phyloP scores from a whole-genome alignment of 2,888 invertebrate species.

The Cactoblastis cactorum region DNA sequence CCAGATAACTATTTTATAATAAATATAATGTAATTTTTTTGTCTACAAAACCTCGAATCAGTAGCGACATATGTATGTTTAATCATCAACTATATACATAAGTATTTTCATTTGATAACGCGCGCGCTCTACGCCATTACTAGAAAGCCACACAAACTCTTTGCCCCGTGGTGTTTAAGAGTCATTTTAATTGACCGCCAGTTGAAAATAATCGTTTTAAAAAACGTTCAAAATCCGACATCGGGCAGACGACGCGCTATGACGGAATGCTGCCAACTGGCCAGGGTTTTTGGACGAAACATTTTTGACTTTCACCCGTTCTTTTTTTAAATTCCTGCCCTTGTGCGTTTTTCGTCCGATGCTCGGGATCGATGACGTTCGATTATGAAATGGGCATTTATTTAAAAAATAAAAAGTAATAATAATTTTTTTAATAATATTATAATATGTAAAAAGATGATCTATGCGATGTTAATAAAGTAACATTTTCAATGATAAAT shows the following conservation, averaged over 20 bases:
- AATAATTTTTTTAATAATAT: no score
- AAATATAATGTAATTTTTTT: no score
- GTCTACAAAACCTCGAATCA: no score
- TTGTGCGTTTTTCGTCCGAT: slow-evolving; percentile 8
- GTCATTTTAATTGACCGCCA: slow-evolving; percentile 72
- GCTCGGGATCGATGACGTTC: neutral
- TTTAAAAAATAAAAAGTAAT: no score
- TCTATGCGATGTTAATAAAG: no score
- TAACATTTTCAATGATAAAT: no score
- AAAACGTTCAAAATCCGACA: slow-evolving; percentile 38
- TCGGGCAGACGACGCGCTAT: slow-evolving; percentile 52
- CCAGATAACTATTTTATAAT: no score
- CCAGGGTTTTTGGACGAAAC: slow-evolving; percentile 43
- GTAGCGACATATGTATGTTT: no score
- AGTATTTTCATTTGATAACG: neutral
- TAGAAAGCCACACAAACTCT: neutral
- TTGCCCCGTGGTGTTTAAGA: slow-evolving; percentile 55
- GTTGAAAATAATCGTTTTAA: slow-evolving; percentile 49
- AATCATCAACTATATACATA: no score
- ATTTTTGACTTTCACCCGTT: slow-evolving; percentile 28
- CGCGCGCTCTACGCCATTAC: neutral
- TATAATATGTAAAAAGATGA: no score
- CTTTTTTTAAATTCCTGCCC: slow-evolving; percentile 22
- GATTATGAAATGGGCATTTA: neutral
- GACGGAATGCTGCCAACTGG: slow-evolving; percentile 57